Evolutionary conservation across 2,888 invertebrate species (phyloP).

Genomic region (Chalcosyrphus nemorum): DNA sequence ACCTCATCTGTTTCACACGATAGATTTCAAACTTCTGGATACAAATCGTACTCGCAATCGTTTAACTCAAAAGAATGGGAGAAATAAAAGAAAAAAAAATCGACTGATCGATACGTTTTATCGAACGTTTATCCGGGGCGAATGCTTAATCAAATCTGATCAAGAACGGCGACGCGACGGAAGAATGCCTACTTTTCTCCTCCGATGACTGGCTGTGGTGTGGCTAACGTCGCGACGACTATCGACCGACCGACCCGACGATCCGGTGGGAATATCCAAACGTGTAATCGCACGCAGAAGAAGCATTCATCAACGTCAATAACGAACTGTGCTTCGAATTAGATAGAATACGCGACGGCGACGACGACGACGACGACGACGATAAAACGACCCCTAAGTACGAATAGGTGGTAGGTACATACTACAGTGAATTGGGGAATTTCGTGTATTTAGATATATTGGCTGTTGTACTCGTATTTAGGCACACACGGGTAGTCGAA

Average conservation of each 20-base stretch:
- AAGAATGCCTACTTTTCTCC: constrained; percentile 26
- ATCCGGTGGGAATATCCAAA: constrained; percentile 37
- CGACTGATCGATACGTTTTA: constrained; percentile 52
- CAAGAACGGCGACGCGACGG: constrained; percentile 29
- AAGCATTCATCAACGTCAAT: constrained; percentile 48
- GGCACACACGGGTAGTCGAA: background rate
- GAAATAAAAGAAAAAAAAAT: background rate
- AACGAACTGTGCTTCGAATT: constrained; percentile 11
- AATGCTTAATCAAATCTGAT: constrained; percentile 66
- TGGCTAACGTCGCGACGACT: constrained; percentile 32
- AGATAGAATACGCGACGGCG: constrained; percentile 25
- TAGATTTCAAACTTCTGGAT: background rate
- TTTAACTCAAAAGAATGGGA: background rate
- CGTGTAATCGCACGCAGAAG: constrained; percentile 22
- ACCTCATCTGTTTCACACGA: background rate
- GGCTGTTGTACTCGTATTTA: constrained; percentile 8
- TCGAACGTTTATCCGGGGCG: constrained; percentile 64
- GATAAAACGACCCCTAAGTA: constrained; percentile 26
- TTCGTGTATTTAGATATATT: constrained; percentile 5
- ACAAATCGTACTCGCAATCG: background rate
- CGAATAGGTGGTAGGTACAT: background rate
- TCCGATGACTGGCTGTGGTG: background rate
- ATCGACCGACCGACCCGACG: too few species aligned
- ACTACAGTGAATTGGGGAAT: background rate
- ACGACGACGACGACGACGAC: too few species aligned